phyloP scores from a whole-genome alignment of 2,797 vertebrate species.

The Ispidina lecontei region DNA sequence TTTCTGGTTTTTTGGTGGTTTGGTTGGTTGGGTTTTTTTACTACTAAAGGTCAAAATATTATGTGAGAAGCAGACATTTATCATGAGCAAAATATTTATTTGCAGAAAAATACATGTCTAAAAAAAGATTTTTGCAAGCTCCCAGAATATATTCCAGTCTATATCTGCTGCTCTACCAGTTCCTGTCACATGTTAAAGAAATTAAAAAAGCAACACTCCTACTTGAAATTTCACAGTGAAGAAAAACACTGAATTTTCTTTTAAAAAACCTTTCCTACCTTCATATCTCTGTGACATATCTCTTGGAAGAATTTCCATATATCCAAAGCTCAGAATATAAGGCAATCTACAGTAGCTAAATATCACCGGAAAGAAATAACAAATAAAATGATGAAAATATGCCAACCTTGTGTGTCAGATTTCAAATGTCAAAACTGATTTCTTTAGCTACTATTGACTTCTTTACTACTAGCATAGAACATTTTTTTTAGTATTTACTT shows the following conservation, averaged over 20 bases:
- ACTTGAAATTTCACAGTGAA: conserved; percentile 21
- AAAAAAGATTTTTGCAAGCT: background rate
- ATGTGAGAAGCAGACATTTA: background rate
- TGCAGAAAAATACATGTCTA: background rate
- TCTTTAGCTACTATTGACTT: background rate
- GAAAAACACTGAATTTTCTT: background rate
- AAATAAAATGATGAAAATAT: background rate
- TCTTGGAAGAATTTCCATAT: background rate
- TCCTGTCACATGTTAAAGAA: conserved; percentile 14
- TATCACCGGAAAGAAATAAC: background rate
- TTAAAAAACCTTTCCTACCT: background rate
- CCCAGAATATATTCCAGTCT: background rate
- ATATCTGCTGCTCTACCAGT: background rate
- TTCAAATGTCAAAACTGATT: conserved; percentile 23
- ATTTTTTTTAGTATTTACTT: background rate
- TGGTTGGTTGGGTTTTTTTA: background rate
- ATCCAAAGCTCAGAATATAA: background rate
- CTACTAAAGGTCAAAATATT: background rate
- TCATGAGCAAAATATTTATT: conserved; percentile 10
- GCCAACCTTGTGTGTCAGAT: background rate
- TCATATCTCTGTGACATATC: background rate
- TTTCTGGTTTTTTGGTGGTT: background rate
- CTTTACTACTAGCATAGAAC: background rate
- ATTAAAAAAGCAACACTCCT: conserved; percentile 53
- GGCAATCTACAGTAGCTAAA: background rate